Evolutionary conservation across 2,888 invertebrate species (phyloP).

Genomic region (Gryllus longicercus): DNA sequence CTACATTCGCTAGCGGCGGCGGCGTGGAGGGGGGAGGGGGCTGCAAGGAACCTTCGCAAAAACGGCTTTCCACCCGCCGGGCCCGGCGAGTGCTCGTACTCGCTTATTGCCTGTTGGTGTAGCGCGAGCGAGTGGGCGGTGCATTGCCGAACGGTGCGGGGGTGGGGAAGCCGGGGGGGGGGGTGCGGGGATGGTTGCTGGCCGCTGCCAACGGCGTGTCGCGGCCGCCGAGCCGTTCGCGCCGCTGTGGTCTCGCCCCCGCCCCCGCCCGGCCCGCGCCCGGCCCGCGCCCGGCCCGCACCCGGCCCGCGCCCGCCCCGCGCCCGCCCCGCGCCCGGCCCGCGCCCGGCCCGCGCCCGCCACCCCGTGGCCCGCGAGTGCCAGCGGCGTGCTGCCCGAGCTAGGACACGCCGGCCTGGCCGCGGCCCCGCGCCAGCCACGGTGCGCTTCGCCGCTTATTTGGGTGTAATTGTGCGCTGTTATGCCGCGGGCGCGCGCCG

Average conservation of each 20-base stretch:
- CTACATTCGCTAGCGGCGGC: neutral
- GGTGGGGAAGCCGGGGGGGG: neutral
- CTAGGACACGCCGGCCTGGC: neutral
- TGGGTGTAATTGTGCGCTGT: slow-evolving; percentile 4
- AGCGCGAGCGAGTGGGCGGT: neutral
- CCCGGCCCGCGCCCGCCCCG: neutral
- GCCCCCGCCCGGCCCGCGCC: too few species aligned
- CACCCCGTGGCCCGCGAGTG: neutral
- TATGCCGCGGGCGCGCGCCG: neutral
- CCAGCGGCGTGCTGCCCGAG: neutral
- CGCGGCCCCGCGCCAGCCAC: neutral
- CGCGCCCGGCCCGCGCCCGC: neutral
- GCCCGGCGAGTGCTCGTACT: neutral
- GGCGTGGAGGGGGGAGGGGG: too few species aligned
- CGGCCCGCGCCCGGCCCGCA: too few species aligned
- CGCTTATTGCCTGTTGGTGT: neutral
- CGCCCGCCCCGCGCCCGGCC: neutral
- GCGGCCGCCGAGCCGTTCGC: neutral
- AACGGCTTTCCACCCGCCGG: neutral
- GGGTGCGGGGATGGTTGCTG: neutral
- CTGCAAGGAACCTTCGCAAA: neutral
- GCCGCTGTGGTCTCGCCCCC: neutral
- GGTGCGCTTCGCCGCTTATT: neutral
- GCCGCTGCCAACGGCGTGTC: neutral
- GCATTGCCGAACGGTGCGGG: neutral